Evolutionary conservation across 2,797 vertebrate genomes (phyloP), one percentile per base, ranked within the genome.

Genomic region (Arrhamphus sclerolepis): DNA sequence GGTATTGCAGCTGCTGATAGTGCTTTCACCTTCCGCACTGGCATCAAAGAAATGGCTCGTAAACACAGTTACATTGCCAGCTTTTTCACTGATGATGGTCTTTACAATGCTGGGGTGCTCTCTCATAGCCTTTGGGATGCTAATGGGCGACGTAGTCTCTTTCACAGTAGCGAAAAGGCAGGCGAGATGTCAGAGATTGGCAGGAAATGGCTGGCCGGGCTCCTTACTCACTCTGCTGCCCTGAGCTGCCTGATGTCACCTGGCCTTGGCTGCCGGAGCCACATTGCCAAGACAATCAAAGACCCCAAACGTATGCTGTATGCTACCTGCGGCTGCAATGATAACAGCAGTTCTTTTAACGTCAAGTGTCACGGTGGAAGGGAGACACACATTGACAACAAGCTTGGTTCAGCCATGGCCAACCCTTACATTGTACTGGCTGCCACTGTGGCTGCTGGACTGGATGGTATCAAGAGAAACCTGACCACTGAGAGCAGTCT

Each of bases 11-110:
- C 95, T 1, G 95, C 95, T 0, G 96, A 99, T 71, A 94, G 91
- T 7, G 96, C 97, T 41, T 99, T 98, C 70, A 97, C 96, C 0
- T 96, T 98, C 73, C 93, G 94, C 80, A 95, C 95, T 0, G 95
- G 95, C 66, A 94, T 98, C 78, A 97, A 97, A 73, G 96, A 99
- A 80, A 93, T 98, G 79, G 95, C 95, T n/a, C 95, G 93, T 58
- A 97, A 97, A 64, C 91, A 95, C 57, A 94, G 93, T 74, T 96
- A 95, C 1, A 90, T 98, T 1, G 92, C 95, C 34, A 97, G 95
- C 67, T 98, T 98, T 90, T 95, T 95, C 86, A 93, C 94, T 0
- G 94, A 96, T 10, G 92, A 95, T 0, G 93, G 90, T 5, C 89
- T 95, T 44, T 93, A 95, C 86, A 97, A 97, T 7, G 94, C 94